phyloP scores from a whole-genome alignment of 1,140 invertebrate species.

The Bombus superbus region DNA sequence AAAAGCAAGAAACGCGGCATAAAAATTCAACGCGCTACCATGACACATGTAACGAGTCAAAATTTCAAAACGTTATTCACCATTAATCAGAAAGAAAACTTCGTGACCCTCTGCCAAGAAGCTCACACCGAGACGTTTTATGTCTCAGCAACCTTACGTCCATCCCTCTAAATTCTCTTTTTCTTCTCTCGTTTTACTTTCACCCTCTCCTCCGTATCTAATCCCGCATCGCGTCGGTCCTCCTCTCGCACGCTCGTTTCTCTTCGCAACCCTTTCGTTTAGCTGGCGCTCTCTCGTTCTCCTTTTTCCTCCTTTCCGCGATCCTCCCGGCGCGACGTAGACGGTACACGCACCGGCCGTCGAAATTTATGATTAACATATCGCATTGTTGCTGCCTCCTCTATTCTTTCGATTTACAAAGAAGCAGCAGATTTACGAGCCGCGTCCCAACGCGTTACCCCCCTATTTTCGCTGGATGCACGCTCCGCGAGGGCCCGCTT shows the following conservation, averaged over 20 bases:
- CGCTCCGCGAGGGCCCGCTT: background rate
- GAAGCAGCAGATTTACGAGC: slow-evolving; percentile 53
- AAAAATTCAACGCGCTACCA: background rate
- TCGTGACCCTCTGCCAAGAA: background rate
- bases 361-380: slow-evolving; percentile 59
- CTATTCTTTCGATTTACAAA: slow-evolving; percentile 53
- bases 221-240: background rate
- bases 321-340: slow-evolving; percentile 11
- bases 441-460: slow-evolving; percentile 12
- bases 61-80: background rate
- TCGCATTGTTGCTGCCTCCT: slow-evolving; percentile 45
- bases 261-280: background rate
- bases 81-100: slow-evolving; percentile 4
- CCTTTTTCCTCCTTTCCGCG: background rate
- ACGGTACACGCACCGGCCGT: slow-evolving; percentile 20
- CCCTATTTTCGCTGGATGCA: slow-evolving; percentile 39
- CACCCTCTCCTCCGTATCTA: background rate
- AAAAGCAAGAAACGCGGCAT: accelerated
- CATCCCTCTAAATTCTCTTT: background rate
- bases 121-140: background rate
- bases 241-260: background rate
- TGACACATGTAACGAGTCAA: too few species aligned
- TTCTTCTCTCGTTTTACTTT: background rate
- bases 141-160: background rate
- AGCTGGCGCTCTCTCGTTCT: background rate